Evolutionary conservation across 2,113 vertebrate species (phyloP), one percentile per base, ranked within the genome.

Genomic region (Hemibates koningsi): DNA sequence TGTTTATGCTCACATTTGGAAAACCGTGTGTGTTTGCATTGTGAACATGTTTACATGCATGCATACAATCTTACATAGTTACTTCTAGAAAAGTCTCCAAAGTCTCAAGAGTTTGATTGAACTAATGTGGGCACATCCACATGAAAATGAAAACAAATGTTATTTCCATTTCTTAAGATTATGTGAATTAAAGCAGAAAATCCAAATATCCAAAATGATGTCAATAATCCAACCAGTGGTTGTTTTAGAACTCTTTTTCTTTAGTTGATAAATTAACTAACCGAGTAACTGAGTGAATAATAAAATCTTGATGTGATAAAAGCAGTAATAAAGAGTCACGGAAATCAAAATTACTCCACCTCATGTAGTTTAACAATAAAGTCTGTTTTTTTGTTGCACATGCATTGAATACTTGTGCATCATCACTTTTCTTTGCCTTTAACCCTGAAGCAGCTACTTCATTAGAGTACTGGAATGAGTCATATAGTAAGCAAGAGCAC

Each of bases 381-480:
- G 7, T 63, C 29, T 78, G 4, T 54, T 61, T 57, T 71, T 73
- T 59, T 61, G 78, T 56, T 34, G 6, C 5, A 61, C 78, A 83
- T 90, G 9, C 29, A 7, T 63, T 27, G 50, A 24, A 83, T 84
- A 73, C 48, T 45, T 82, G 54, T 43, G 57, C 59, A 45, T 86
- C 80, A 59, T 41, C 41, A 10, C 10, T 57, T 89, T 48, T 45
- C n/a, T 54, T 78, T 83, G 82, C 54, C 6, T 66, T 80, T 45
- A 24, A 9, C 7, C 9, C 43, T 71, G 41, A 73, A 79, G 86
- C 76, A 80, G n/a, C 27, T 3, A 71, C 56, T 80, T 80, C 56
- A 38, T 45, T 8, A 24, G 66, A 88, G 27, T 21, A 32, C 12
- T 14, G 50, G 43, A 50, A 52, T 93, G 92, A 92, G 73, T 94